phyloP scores from a whole-genome alignment of 2,113 vertebrate species.

The Bufo gargarizans region DNA sequence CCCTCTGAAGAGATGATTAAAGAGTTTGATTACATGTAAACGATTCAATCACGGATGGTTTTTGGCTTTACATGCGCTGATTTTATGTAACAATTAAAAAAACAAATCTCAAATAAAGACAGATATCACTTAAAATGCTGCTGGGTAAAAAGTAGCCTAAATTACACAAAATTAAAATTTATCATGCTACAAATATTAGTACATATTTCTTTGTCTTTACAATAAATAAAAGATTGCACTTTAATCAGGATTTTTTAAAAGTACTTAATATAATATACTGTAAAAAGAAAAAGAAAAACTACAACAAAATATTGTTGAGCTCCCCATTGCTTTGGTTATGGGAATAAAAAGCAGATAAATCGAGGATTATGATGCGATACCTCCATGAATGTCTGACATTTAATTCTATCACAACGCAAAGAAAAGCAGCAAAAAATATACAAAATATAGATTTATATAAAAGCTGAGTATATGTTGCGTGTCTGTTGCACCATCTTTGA shows the following conservation, averaged over 20 bases:
- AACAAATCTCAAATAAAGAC: constrained; percentile 66
- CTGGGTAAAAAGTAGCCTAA: constrained; percentile 88
- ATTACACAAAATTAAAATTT: constrained; percentile 78
- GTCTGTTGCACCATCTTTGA: constrained; percentile 83
- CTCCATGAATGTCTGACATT: constrained; percentile 70
- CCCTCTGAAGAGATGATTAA: constrained; percentile 84
- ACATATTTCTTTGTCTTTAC: constrained; percentile 89
- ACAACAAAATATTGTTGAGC: constrained; percentile 90
- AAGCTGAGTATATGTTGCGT: constrained; percentile 74
- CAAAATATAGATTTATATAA: constrained; percentile 71
- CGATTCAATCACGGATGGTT: constrained; percentile 80
- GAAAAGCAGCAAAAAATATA: constrained; percentile 82
- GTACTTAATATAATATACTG: constrained; percentile 99
- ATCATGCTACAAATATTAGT: constrained; percentile 96
- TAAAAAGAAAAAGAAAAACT: constrained; percentile 99
- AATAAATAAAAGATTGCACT: constrained; percentile 99
- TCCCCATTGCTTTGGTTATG: constrained; percentile 98
- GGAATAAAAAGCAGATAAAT: constrained; percentile 68
- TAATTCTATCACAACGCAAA: constrained; percentile 78
- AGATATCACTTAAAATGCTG: constrained; percentile 93
- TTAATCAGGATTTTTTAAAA: constrained; percentile 97
- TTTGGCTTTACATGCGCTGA: constrained; percentile 84
- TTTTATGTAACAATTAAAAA: constrained; percentile 71
- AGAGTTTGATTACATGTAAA: constrained; percentile 91
- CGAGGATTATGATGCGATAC: constrained; percentile 86